Evolutionary conservation across 2,113 vertebrate genomes (phyloP).

Genomic region (Podarcis raffonei): DNA sequence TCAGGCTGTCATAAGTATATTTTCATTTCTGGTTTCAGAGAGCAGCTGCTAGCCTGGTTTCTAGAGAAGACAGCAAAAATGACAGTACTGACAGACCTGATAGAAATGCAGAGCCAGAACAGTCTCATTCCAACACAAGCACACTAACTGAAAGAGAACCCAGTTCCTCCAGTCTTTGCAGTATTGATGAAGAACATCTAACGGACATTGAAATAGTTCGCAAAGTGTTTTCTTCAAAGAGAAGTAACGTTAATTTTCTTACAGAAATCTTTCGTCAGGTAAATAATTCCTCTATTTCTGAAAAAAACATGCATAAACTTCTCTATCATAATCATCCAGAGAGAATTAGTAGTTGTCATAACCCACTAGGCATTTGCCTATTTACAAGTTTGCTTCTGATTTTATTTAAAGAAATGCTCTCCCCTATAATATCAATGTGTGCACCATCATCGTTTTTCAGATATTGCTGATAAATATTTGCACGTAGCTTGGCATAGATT

Average conservation of each 20-base stretch:
- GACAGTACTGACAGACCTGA: conserved; percentile 80
- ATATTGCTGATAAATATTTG: not conserved
- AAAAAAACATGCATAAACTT: not conserved
- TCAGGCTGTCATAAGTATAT: not conserved
- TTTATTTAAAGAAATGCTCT: not conserved
- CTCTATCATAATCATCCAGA: not conserved
- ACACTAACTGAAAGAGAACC: conserved; percentile 96
- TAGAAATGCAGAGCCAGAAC: conserved; percentile 84
- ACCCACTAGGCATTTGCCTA: not conserved
- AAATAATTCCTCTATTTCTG: conserved; percentile 50
- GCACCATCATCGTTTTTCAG: not conserved
- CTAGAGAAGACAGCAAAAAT: conserved; percentile 84
- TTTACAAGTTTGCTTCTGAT: not conserved
- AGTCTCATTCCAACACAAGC: conserved; percentile 97
- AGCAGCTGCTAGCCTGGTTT: conserved; percentile 93
- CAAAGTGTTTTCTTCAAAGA: conserved; percentile 92
- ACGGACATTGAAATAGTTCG: conserved; percentile 97
- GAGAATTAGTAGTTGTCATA: not conserved
- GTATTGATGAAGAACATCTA: conserved; percentile 96
- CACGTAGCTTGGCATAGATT: not conserved
- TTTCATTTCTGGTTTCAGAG: conserved; percentile 77
- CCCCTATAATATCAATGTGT: not conserved
- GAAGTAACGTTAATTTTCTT: conserved; percentile 96
- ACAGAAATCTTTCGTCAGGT: conserved; percentile 99
- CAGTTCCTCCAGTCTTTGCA: conserved; percentile 98